These are phyloP conservation scores for Clusia tigrina DNA, from an alignment of 2,888 invertebrate species.

Conservation along the genomic window DNA sequence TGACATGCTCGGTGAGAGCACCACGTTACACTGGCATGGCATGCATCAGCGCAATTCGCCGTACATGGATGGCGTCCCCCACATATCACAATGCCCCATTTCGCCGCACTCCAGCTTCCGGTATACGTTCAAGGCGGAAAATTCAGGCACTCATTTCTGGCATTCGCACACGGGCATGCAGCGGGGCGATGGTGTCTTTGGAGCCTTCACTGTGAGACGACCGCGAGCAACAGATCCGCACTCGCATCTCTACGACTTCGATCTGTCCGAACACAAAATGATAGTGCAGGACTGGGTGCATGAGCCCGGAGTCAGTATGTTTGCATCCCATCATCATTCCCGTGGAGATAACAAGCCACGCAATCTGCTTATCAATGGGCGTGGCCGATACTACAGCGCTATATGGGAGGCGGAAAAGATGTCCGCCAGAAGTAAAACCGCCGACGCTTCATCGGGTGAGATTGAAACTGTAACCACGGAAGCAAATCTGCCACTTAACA, in stretches of 20 bases:
- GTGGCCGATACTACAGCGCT: slow-evolving; percentile 68
- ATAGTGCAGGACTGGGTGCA: slow-evolving; percentile 85
- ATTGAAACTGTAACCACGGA: not conserved
- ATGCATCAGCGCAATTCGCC: slow-evolving; percentile 80
- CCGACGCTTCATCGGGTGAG: not conserved
- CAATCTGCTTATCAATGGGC: slow-evolving; percentile 83
- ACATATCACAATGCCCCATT: slow-evolving; percentile 86
- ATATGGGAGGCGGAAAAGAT: slow-evolving; percentile 46
- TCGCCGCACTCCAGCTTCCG: slow-evolving; percentile 77
- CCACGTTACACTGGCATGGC: slow-evolving; percentile 93
- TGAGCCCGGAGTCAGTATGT: slow-evolving; percentile 75
- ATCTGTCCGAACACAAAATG: slow-evolving; percentile 77
- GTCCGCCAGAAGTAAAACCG: not conserved
- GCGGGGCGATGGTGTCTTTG: slow-evolving; percentile 85
- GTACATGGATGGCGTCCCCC: slow-evolving; percentile 90
- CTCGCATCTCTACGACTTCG: slow-evolving; percentile 77
- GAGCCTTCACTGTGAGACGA: slow-evolving; percentile 77
- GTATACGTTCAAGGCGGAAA: slow-evolving; percentile 77
- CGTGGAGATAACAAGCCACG: slow-evolving; percentile 83
- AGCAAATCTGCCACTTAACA: no score
- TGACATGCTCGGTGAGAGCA: slow-evolving; percentile 78
- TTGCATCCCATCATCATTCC: slow-evolving; percentile 85
- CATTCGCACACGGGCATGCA: slow-evolving; percentile 84
- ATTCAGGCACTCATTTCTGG: slow-evolving; percentile 87
- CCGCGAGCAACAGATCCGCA: slow-evolving; percentile 73